These are phyloP conservation scores for Tryphoninae sp. DNA, from an alignment of 2,888 invertebrate genomes.

Conservation along the genomic window DNA sequence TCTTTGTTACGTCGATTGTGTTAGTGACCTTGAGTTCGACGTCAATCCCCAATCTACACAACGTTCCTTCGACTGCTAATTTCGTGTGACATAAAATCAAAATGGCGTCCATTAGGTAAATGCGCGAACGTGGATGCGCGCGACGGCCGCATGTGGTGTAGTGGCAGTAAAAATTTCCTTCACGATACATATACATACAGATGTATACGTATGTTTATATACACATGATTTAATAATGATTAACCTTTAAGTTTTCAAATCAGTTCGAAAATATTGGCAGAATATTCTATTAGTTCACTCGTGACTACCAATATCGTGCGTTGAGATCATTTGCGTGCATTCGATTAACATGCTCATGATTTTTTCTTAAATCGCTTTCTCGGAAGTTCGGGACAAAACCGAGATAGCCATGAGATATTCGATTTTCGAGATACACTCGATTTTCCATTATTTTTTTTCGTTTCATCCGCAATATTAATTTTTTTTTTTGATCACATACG, in stretches of 20 bases:
- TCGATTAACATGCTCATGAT: constrained; percentile 58
- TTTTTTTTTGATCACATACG: constrained; percentile 21
- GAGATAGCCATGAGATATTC: neutral
- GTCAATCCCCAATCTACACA: no score
- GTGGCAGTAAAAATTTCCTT: no score
- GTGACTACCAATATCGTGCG: constrained; percentile 72
- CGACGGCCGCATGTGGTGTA: no score
- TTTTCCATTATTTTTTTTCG: neutral
- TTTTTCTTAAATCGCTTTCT: constrained; percentile 5
- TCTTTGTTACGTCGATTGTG: no score
- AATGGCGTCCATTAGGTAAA: no score
- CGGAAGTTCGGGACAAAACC: constrained; percentile 16
- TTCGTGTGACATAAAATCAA: no score
- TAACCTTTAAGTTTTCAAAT: constrained; percentile 69
- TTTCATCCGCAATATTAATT: neutral
- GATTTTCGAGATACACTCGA: neutral
- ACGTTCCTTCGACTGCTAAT: no score
- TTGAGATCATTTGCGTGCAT: constrained; percentile 78
- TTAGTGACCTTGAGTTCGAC: no score
- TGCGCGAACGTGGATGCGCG: no score
- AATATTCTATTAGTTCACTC: constrained; percentile 52
- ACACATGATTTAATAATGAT: constrained; percentile 72
- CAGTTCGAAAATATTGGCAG: constrained; percentile 73
- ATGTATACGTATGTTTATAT: constrained; percentile 65
- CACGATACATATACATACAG: constrained; percentile 56